A percentile compares a stretch with the other conserved stretches of the same genome.
Evolutionary conservation across 2,113 vertebrate genomes (phyloP).

Genomic region (Thamnophis sirtalis): DNA sequence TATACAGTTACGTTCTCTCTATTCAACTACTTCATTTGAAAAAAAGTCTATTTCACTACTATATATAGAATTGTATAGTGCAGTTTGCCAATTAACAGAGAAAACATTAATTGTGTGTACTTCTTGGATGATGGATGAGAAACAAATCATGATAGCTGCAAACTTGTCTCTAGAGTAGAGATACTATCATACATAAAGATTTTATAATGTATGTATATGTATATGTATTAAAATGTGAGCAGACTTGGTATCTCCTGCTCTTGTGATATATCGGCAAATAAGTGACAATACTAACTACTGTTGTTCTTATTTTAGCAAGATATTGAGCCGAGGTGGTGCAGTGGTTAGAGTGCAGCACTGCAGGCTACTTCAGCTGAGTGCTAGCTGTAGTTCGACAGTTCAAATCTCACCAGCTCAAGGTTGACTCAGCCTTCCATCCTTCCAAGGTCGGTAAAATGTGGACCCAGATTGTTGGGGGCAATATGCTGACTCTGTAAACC

Average conservation of each 20-base stretch:
- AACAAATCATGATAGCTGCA: background rate
- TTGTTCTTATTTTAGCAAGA: background rate
- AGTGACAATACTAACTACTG: background rate
- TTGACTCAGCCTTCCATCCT: no score
- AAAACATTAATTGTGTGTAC: background rate
- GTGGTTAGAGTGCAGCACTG: no score
- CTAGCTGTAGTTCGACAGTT: no score
- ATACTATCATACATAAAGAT: background rate
- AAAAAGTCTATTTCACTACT: background rate
- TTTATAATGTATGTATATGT: no score
- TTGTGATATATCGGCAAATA: background rate
- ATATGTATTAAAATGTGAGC: background rate
- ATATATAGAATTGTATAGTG: background rate
- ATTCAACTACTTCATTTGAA: background rate
- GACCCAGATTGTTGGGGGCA: no score
- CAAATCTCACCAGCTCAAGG: no score
- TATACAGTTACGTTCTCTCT: background rate
- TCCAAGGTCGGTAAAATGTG: no score
- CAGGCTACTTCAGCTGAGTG: no score
- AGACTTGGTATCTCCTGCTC: background rate
- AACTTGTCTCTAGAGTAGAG: background rate
- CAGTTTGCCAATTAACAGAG: background rate
- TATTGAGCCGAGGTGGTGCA: no score
- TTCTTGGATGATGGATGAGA: background rate
- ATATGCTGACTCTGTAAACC: no score